phyloP scores from a whole-genome alignment of 2,797 vertebrate species.

The Emydoidea blandingii region DNA sequence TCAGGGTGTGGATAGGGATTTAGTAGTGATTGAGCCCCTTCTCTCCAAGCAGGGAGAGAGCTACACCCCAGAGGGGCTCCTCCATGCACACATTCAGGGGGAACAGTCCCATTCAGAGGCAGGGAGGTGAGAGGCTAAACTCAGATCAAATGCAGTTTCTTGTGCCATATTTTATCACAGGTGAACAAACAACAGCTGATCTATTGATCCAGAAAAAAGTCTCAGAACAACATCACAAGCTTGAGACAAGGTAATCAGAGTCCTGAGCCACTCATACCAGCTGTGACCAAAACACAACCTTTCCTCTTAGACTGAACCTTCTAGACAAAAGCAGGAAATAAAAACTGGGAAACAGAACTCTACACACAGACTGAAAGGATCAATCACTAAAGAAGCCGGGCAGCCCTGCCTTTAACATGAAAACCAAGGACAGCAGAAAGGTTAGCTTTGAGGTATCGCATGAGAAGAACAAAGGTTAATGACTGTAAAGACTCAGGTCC shows the following conservation, averaged over 20 bases:
- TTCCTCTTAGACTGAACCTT: not conserved
- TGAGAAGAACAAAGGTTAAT: not conserved
- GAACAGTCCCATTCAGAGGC: not conserved
- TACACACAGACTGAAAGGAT: not conserved
- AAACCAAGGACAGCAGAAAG: not conserved
- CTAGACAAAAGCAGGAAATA: not conserved
- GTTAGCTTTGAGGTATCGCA: not conserved
- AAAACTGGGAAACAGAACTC: not conserved
- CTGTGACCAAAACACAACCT: not conserved
- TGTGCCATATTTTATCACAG: not conserved
- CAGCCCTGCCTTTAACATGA: not conserved
- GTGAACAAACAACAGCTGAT: not conserved
- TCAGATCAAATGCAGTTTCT: not conserved
- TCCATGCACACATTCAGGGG: not conserved
- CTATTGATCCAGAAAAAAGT: not conserved
- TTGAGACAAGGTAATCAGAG: not conserved
- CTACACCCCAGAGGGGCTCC: not conserved
- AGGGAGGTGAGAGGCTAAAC: not conserved
- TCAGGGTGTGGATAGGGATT: not conserved
- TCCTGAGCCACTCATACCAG: accelerated
- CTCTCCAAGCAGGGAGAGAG: not conserved
- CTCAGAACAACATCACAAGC: not conserved
- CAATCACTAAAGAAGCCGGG: not conserved
- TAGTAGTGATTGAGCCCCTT: not conserved
- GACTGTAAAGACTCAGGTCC: not conserved